These are phyloP conservation scores for Pseudolycoriella hygida DNA, from an alignment of 2,888 invertebrate species.

Conservation along the genomic window DNA sequence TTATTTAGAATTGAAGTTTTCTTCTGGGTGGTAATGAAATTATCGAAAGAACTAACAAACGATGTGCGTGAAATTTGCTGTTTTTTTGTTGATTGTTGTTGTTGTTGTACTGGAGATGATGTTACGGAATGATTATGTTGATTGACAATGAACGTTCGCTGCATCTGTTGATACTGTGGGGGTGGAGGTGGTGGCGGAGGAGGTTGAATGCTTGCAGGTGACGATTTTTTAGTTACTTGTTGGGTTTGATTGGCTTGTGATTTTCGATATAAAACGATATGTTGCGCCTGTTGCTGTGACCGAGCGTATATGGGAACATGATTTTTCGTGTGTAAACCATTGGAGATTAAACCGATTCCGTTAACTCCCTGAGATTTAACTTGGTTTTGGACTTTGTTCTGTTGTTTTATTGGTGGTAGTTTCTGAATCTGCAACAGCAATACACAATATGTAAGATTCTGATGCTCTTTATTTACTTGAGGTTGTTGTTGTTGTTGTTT, in stretches of 20 bases:
- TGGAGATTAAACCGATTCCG: background rate
- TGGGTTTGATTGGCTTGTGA: background rate
- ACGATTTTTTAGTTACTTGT: background rate
- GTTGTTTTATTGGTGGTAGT: conserved; percentile 10
- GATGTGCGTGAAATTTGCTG: background rate
- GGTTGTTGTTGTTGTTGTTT: too few relatives aligned
- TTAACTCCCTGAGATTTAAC: background rate
- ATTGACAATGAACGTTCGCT: background rate
- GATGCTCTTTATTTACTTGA: too few relatives aligned
- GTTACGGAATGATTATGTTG: background rate
- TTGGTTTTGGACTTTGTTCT: background rate
- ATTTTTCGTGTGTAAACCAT: background rate
- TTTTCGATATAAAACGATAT: background rate
- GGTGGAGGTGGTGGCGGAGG: background rate
- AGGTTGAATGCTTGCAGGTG: background rate
- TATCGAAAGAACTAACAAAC: background rate
- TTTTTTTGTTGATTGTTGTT: conserved; percentile 4
- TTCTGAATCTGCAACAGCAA: conserved; percentile 9
- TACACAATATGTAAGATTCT: too few relatives aligned
- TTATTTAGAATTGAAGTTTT: background rate
- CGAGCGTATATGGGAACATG: background rate
- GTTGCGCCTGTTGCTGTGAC: background rate
- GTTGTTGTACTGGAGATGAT: conserved; percentile 9
- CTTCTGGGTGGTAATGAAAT: background rate
- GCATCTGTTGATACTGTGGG: background rate